Conservation (phyloP, 2,113 vertebrate species). For the Clinocottus analis region DNA sequence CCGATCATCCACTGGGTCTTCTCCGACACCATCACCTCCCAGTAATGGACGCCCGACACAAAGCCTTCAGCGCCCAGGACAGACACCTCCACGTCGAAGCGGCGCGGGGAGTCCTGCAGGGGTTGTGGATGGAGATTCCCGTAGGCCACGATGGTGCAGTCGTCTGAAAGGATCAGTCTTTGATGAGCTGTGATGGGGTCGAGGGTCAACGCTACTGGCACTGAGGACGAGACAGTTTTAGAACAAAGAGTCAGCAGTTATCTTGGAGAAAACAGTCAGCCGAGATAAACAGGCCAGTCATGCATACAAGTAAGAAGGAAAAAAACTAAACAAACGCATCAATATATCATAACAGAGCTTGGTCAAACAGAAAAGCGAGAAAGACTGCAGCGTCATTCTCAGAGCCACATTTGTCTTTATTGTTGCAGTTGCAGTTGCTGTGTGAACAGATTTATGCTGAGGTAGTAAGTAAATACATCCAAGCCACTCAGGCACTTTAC, state of each 20-base stretch:
- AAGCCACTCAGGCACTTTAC: conserved; percentile 29
- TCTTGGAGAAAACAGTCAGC: neutral
- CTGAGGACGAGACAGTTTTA: conserved; percentile 71
- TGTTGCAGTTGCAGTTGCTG: neutral
- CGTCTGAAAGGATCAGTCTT: conserved; percentile 96
- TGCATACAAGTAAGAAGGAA: neutral
- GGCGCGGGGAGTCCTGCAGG: conserved; percentile 94
- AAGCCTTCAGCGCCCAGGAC: conserved; percentile 94
- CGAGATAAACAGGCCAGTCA: neutral
- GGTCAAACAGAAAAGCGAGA: conserved; percentile 26
- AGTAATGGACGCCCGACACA: conserved; percentile 91
- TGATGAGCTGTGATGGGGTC: conserved; percentile 97
- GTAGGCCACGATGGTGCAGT: conserved; percentile 98
- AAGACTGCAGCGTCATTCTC: conserved; percentile 36
- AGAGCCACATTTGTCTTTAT: conserved; percentile 19
- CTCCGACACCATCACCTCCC: conserved; percentile 98
- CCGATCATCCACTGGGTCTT: conserved; percentile 99
- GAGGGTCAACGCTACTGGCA: conserved; percentile 92
- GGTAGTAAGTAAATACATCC: conserved; percentile 19
- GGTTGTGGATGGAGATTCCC: conserved; percentile 97
- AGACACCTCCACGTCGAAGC: conserved; percentile 97
- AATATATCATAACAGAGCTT: conserved; percentile 27
- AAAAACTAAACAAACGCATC: conserved; percentile 26
- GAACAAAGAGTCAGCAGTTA: neutral
- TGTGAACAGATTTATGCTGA: conserved; percentile 44